Evolutionary conservation across 2,797 vertebrate species (phyloP), one percentile per base, ranked within the genome.

Genomic region (Sebastiscus tertius): DNA sequence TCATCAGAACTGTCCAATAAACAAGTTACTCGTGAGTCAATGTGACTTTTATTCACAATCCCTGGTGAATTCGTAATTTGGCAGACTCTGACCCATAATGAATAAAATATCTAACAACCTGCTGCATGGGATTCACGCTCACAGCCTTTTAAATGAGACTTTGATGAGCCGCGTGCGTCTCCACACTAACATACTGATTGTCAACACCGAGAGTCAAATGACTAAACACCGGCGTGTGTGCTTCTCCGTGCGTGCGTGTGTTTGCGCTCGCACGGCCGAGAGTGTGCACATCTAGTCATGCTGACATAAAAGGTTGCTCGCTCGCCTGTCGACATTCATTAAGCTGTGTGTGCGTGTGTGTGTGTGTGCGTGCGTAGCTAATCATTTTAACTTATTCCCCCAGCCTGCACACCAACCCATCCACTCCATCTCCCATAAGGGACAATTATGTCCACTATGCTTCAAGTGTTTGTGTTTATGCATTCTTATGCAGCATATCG

Each of bases 371-470:
- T 42, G 36, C 24, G 31, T 56, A 27, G 49, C 24, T 72, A 70
- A 82, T 76, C 59, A 71, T 79, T 79, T 70, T 27, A 75, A n/a
- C 69, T 66, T 33, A 67, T 79, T 85, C 61, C 62, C 36, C 5
- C 11, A 61, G 36, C 16, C 64, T 59, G 61, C 55, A 54, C 56
- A 74, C 13, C 39, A 63, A 22, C 49, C 26, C 79, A 70, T 60
- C 63, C 18, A 72, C 27, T 70, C 59, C 14, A 58, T 76, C 55
- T 84, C 52, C 78, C 82, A 77, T 64, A 80, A 39, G 72, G 27
- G 52, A 71, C 52, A 87, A 75, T 88, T 83, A 87, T 63, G 33
- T 60, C 18, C 27, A 80, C 58, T 55, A n/a, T 31, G 42, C 58
- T 69, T 75, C 31, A 39, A 72, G 34, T 42, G 6, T 65, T 75